Percentiles rank a stretch among this genome's conserved stretches.
Evolutionary conservation across 2,888 invertebrate genomes (phyloP).

Genomic region (Malthinus flaveolus): DNA sequence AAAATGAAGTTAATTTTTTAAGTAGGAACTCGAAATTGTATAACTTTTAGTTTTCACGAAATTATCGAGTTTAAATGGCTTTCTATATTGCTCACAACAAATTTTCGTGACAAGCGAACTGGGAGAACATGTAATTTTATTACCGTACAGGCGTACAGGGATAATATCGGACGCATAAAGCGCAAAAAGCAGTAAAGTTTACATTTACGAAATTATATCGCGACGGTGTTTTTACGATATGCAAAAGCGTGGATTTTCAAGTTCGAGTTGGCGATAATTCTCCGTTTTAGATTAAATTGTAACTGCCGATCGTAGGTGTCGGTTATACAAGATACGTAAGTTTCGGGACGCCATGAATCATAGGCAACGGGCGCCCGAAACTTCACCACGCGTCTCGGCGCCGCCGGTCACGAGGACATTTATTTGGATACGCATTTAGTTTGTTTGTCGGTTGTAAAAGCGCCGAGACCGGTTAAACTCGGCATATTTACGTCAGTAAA

Average conservation of each 20-base stretch:
- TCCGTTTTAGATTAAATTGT: slow-evolving; percentile 32
- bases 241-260: slow-evolving; percentile 14
- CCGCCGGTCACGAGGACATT: slow-evolving; percentile 33
- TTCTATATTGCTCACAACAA: slow-evolving; percentile 1
- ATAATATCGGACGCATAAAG: slow-evolving; percentile 14
- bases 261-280: slow-evolving; percentile 29
- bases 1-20: too few relatives aligned
- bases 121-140: slow-evolving; percentile 9
- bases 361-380: slow-evolving; percentile 32
- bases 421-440: slow-evolving; percentile 39
- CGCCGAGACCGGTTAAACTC: slow-evolving; percentile 23
- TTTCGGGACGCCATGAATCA: slow-evolving; percentile 33
- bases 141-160: slow-evolving; percentile 7
- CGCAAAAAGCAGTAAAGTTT: slow-evolving; percentile 10
- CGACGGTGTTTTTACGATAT: slow-evolving; percentile 9
- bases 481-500: slow-evolving; percentile 20
- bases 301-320: slow-evolving; percentile 23
- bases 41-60: slow-evolving; percentile 1
- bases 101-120: slow-evolving; percentile 6
- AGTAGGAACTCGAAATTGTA: not conserved
- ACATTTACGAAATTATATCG: slow-evolving; percentile 9
- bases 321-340: slow-evolving; percentile 17
- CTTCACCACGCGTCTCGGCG: slow-evolving; percentile 28
- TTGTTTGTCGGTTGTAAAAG: slow-evolving; percentile 28
- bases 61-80: slow-evolving; percentile 4